phyloP scores from a whole-genome alignment of 2,888 invertebrate species.

The Pyrrhosoma nymphula region DNA sequence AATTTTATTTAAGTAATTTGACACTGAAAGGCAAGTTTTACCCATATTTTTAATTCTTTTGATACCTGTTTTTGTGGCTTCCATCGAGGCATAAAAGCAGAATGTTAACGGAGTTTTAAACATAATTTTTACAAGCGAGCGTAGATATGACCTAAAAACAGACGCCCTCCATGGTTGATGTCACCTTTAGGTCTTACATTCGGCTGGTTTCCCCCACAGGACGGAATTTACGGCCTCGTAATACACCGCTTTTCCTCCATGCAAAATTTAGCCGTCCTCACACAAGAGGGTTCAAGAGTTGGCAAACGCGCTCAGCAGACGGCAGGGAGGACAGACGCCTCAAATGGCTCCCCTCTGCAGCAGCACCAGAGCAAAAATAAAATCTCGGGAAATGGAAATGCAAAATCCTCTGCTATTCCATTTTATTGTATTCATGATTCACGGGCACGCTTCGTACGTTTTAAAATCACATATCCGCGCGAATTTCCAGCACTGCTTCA shows the following conservation, averaged over 20 bases:
- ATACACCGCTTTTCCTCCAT: conserved; percentile 34
- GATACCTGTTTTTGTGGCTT: neutral
- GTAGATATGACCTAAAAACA: conserved; percentile 4
- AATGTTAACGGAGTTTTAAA: neutral
- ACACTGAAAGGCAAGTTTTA: neutral
- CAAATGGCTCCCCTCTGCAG: neutral
- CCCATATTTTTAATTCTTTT: neutral
- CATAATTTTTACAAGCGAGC: neutral
- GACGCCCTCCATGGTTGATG: neutral
- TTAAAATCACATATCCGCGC: neutral
- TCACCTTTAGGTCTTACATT: neutral
- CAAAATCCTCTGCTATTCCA: neutral
- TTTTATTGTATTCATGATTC: neutral
- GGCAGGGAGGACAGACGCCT: neutral
- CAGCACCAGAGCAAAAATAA: neutral
- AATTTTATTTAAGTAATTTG: neutral
- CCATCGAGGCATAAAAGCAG: neutral
- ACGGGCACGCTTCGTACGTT: neutral
- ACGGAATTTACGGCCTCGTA: conserved; percentile 26
- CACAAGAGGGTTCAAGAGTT: conserved; percentile 31
- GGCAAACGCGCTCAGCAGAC: neutral
- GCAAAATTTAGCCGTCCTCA: neutral
- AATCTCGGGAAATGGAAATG: neutral
- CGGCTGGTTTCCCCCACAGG: neutral
- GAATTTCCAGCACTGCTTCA: neutral